Evolutionary conservation across 2,113 vertebrate genomes (phyloP).

Genomic region (Elgaria multicarinata): DNA sequence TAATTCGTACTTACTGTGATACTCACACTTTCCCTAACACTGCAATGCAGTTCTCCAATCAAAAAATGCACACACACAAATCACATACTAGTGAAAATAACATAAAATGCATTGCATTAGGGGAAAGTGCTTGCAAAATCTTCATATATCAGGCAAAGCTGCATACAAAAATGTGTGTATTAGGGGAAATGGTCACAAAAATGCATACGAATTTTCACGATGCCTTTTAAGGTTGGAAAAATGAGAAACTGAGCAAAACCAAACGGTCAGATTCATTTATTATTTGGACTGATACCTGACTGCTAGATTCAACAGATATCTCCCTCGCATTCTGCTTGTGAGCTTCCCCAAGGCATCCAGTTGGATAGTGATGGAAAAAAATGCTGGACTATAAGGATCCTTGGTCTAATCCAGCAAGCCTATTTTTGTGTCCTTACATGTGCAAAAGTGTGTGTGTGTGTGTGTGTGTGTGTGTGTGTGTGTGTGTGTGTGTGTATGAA

Average conservation of each 20-base stretch:
- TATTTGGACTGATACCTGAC: not conserved
- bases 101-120: not conserved
- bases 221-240: too few species aligned
- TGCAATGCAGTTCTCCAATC: too few species aligned
- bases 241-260: too few species aligned
- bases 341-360: not conserved
- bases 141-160: not conserved
- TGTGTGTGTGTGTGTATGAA: too few species aligned
- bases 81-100: not conserved
- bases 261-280: too few species aligned
- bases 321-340: not conserved
- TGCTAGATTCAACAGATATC: not conserved
- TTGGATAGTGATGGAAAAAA: not conserved
- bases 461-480: too few species aligned
- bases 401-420: not conserved
- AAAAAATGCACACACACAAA: not conserved
- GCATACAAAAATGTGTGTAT: not conserved
- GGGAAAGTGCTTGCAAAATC: not conserved
- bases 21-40: too few species aligned
- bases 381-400: not conserved
- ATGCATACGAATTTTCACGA: too few species aligned
- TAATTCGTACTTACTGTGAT: not conserved
- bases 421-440: not conserved
- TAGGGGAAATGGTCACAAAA: not conserved
- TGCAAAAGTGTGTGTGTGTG: not conserved